Conservation (phyloP, 2,797 vertebrate species). For the Scleropages formosus region DNA sequence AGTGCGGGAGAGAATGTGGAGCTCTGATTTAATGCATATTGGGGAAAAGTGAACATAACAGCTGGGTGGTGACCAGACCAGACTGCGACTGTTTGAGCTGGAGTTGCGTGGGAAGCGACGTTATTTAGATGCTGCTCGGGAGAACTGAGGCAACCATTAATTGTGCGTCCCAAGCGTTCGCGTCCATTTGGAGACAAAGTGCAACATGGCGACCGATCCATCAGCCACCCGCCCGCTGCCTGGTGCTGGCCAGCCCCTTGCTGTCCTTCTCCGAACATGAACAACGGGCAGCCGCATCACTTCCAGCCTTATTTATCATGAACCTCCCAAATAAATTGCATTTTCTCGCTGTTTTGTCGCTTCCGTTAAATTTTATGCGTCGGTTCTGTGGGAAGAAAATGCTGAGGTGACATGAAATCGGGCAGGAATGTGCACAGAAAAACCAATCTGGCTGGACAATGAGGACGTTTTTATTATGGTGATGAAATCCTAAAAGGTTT, state of each 20-base stretch:
- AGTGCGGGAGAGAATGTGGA: neutral
- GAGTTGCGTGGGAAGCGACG: neutral
- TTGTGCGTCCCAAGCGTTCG: conserved; percentile 22
- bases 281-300: conserved; percentile 42
- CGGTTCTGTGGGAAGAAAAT: conserved; percentile 16
- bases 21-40: neutral
- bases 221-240: conserved; percentile 36
- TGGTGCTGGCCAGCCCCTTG: too few species aligned
- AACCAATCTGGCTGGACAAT: neutral
- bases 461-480: too few species aligned
- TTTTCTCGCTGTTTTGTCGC: conserved; percentile 40
- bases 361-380: conserved; percentile 46
- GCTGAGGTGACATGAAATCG: neutral
- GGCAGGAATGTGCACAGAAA: neutral
- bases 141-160: conserved; percentile 13
- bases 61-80: too few species aligned
- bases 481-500: too few species aligned
- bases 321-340: conserved; percentile 42
- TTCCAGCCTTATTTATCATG: conserved; percentile 46
- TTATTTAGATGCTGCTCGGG: conserved; percentile 22
- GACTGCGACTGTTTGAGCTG: neutral
- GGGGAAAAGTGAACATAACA: neutral
- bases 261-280: conserved; percentile 40
- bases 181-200: conserved; percentile 38
- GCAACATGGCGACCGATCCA: conserved; percentile 39